Evolutionary conservation across 2,113 vertebrate genomes (phyloP).

Genomic region (Ptyas mucosa): DNA sequence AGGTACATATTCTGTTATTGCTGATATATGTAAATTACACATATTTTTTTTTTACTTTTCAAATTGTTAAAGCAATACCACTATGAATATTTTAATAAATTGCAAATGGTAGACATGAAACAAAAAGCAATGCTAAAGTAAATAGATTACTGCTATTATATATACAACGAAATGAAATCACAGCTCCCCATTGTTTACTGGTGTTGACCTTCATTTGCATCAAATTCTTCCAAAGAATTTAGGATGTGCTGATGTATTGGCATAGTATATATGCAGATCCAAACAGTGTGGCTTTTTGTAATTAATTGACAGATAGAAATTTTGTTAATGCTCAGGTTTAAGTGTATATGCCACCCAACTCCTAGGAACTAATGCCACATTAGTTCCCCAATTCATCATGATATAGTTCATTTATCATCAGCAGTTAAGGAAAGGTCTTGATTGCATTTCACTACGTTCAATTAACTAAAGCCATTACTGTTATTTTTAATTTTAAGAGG

Average conservation of each 20-base stretch:
- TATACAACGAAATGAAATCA: background rate
- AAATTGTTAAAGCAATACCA: conserved; percentile 50
- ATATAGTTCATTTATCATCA: background rate
- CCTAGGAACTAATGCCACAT: background rate
- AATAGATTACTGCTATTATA: background rate
- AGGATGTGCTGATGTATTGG: background rate
- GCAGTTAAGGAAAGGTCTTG: background rate
- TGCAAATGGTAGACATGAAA: conserved; percentile 3
- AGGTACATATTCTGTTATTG: conserved; percentile 74
- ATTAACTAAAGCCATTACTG: background rate
- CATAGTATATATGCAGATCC: background rate
- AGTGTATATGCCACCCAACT: background rate
- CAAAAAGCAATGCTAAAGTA: background rate
- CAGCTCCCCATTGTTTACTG: background rate
- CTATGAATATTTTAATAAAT: conserved; percentile 38
- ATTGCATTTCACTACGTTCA: background rate
- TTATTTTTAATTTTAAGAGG: background rate
- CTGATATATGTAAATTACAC: conserved; percentile 60
- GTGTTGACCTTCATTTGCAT: background rate
- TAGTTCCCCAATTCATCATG: background rate
- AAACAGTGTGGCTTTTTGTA: background rate
- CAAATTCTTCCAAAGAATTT: background rate
- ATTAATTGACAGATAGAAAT: background rate
- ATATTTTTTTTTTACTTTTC: conserved; percentile 39
- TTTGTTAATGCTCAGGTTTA: background rate